Evolutionary conservation across 2,888 invertebrate species (phyloP), one percentile per base, ranked within the genome.

Genomic region (Caenorhabditis sp.): DNA sequence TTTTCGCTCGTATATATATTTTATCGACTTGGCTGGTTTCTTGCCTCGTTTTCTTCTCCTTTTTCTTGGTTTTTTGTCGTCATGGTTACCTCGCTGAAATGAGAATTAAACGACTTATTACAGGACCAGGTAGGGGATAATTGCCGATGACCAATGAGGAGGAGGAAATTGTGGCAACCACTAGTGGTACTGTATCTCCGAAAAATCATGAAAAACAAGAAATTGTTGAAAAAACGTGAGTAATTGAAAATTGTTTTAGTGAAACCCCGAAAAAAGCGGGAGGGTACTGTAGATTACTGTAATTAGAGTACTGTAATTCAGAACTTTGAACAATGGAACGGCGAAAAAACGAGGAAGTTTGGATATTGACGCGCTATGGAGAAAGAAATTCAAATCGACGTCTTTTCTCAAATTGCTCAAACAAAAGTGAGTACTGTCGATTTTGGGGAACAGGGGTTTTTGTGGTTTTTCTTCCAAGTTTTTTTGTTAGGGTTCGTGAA

Each of bases 361-460:
- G 2, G 74, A 75, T 23, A 69, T 75, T 14, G 74, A 75, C 24
- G 74, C 69, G 4, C 21, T 75, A 1, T 75, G 74, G 74, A 66
- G 66, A 54, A 69, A 67, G 58, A 69, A 69, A 27, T 62, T 72
- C 24, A 67, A 72, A 36, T 66, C 66, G 27, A 8, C 43, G 43
- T 17, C 12, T 43, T 43, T 43, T 43, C 43, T 43, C 43, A 43
- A 43, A 43, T 43, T 43, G 43, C 43, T 43, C 43, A 43, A 43
- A 14, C 43, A 24, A 55, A 55, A 26, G 55, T 55, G 26, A 26
- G 27, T 26, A 14, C n/a, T n/a, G n/a, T n/a, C n/a, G n/a, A n/a
- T n/a, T n/a, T n/a, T 49, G 49, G 49, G 19, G 49, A 6, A 31
- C 43, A 10, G 43, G 12, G 12, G 5, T 36, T 36, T 43, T 10